Percentiles rank a stretch among this genome's conserved stretches.
Conservation (phyloP, 35 echinoderm and acorn worm species). For the Apostichopus californicus region DNA sequence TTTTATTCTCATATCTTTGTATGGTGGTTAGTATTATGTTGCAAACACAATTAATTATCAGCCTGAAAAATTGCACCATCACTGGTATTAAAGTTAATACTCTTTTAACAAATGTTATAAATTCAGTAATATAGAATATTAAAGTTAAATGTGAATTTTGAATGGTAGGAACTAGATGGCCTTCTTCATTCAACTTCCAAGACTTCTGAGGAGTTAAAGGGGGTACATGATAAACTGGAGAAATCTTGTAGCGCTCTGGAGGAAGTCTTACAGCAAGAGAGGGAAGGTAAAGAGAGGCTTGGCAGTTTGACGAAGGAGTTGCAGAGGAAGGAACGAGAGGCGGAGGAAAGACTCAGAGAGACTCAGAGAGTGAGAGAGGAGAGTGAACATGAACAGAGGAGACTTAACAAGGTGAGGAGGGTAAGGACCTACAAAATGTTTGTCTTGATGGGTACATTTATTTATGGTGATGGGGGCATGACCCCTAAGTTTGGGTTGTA, state of each 20-base stretch:
- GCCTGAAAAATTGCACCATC: not conserved
- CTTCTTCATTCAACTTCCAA: not conserved
- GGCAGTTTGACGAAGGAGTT: conserved; percentile 6
- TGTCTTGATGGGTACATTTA: no score
- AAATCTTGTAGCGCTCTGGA: conserved; percentile 50
- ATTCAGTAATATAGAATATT: not conserved
- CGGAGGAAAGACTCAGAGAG: not conserved
- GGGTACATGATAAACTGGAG: conserved; percentile 33
- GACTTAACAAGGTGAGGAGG: conserved; percentile 20
- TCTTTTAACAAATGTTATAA: not conserved
- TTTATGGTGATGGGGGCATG: not conserved
- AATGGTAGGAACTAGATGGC: conserved; percentile 20
- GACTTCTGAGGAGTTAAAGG: conserved; percentile 19
- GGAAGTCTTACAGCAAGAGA: conserved; percentile 57
- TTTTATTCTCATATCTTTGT: no score
- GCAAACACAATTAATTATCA: no score
- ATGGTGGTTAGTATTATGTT: no score
- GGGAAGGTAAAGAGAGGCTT: conserved; percentile 25
- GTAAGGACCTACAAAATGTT: not conserved
- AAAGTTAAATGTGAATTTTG: not conserved
- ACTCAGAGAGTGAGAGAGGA: not conserved
- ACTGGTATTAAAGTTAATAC: not conserved
- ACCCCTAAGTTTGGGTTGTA: no score
- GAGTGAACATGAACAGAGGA: conserved; percentile 17
- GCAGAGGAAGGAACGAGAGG: not conserved